Conservation (phyloP, 1,140 invertebrate genomes). For the Atta cephalotes region DNA sequence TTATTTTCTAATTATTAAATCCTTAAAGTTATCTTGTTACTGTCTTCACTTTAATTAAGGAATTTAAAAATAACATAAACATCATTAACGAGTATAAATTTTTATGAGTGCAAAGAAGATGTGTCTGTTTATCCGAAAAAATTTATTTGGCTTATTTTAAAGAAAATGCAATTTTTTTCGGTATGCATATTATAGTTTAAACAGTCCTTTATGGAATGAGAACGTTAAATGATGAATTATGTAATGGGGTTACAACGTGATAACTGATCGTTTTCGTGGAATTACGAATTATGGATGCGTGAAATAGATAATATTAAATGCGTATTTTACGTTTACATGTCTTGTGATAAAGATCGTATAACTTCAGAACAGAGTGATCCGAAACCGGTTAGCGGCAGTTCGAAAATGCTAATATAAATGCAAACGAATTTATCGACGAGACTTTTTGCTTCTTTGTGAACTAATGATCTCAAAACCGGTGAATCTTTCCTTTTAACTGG, state of each 20-base stretch:
- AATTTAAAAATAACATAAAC: background rate
- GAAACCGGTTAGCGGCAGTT: constrained; percentile 65
- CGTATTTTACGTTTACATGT: background rate
- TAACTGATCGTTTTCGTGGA: background rate
- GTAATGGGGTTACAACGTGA: background rate
- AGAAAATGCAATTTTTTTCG: background rate
- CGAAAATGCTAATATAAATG: constrained; percentile 41
- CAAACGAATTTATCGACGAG: constrained; percentile 34
- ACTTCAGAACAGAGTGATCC: constrained; percentile 11
- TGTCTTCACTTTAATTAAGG: background rate
- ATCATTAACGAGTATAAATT: background rate
- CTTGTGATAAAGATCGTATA: constrained; percentile 4
- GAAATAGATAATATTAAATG: constrained; percentile 1
- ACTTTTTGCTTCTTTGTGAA: constrained; percentile 48
- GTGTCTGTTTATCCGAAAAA: background rate
- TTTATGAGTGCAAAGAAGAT: background rate
- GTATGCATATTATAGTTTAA: background rate
- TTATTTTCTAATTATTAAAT: background rate
- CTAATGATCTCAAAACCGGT: constrained; percentile 5
- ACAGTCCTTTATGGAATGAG: background rate
- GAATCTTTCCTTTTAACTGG: constrained; percentile 49
- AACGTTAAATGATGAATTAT: background rate
- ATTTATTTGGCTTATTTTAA: background rate
- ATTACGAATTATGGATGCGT: background rate
- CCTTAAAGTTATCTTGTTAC: background rate